Evolutionary conservation across 2,797 vertebrate genomes (phyloP), one percentile per base, ranked within the genome.

Genomic region (Brotula barbata): DNA sequence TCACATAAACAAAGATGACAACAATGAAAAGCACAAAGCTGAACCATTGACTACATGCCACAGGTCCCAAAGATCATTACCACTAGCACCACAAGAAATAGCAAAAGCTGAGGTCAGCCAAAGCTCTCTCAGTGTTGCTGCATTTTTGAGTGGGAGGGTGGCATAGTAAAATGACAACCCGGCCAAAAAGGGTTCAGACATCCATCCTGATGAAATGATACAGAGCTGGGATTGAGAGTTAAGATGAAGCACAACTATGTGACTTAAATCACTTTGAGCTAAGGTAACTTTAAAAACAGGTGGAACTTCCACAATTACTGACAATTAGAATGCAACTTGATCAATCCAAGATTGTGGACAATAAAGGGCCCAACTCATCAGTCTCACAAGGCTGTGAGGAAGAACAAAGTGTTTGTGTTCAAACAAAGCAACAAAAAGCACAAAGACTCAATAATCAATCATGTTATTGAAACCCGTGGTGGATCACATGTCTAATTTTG

Each of bases 401-500:
- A 8, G 25, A 1, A 10, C 7, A 56, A 31, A 51, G 28, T 12
- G 5, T 19, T 46, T 6, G 22, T 52, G 8, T 47, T 59, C 1
- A 46, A 14, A 40, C 15, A 16, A 40, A 4, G 14, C 9, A 75
- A 59, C 15, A 66, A 68, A 71, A 28, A 4, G 8, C 10, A 41
- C 22, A 47, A 21, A 21, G n/a, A 22, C 6, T 31, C 3, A 52
- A 39, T 49, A 33, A 67, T 34, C 40, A 44, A 45, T 55, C 0
- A 48, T 50, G 59, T 49, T 64, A 47, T 43, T 59, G 14, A 56
- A 49, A 54, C 31, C 7, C 58, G 47, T 31, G 9, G 3, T 61
- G 15, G 52, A 75, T 77, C 64, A 25, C 39, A 62, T 78, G 73
- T 67, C 63, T 67, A 25, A 21, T 56, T 46, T 49, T 45, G 31